These are phyloP conservation scores for Seriola rivoliana DNA, from an alignment of 2,113 vertebrate species.

Conservation along the genomic window DNA sequence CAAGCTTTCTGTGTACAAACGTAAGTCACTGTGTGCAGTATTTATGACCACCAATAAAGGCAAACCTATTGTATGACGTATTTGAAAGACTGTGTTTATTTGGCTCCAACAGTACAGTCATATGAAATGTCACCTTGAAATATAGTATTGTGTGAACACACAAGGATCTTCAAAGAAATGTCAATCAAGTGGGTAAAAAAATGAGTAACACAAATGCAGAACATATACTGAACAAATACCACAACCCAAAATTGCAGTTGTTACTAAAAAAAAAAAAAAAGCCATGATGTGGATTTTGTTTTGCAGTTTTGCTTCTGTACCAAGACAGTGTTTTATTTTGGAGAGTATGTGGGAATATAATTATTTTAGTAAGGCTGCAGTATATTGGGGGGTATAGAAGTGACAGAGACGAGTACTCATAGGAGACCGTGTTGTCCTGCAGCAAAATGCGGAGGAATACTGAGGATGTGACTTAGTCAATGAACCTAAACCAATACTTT, in stretches of 20 bases:
- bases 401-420: not conserved
- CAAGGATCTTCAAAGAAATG: constrained; percentile 69
- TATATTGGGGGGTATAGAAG: not conserved
- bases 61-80: not conserved
- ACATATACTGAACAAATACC: constrained; percentile 39
- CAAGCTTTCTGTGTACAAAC: not conserved
- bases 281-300: not conserved
- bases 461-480: not conserved
- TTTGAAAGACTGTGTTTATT: constrained; percentile 84
- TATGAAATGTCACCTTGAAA: constrained; percentile 74
- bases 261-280: constrained; percentile 35
- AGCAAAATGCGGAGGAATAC: not conserved
- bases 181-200: constrained; percentile 66
- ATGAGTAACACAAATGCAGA: constrained; percentile 57
- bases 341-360: constrained; percentile 10
- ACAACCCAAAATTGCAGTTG: constrained; percentile 25
- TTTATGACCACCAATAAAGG: not conserved
- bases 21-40: not conserved
- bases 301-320: constrained; percentile 1
- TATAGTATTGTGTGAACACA: constrained; percentile 63
- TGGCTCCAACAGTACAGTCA: constrained; percentile 84
- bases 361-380: constrained; percentile 37
- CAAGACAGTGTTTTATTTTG: constrained; percentile 18
- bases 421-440: not conserved
- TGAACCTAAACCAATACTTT: not conserved